Evolutionary conservation across 2,113 vertebrate genomes (phyloP).

Genomic region (Gorilla gorilla): DNA sequence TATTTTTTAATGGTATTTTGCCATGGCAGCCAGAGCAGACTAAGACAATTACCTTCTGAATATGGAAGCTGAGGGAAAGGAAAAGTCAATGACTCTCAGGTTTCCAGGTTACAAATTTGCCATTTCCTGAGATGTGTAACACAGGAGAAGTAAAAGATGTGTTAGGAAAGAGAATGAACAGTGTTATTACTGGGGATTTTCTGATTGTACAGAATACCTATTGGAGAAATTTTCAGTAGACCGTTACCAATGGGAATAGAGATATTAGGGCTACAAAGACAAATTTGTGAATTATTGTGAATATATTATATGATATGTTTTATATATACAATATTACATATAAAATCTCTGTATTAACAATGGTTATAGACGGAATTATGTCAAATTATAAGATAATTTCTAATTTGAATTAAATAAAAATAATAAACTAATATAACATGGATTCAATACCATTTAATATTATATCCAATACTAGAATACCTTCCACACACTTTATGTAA

Average conservation of each 20-base stretch:
- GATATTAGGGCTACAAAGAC: neutral
- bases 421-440: neutral
- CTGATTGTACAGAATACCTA: neutral
- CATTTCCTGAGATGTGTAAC: neutral
- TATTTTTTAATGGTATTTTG: neutral
- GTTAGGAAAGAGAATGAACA: neutral
- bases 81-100: neutral
- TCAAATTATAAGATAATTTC: neutral
- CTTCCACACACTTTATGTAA: neutral
- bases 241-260: neutral
- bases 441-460: neutral
- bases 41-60: neutral
- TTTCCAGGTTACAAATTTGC: neutral
- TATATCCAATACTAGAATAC: neutral
- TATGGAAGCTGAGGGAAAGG: neutral
- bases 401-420: neutral
- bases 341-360: neutral
- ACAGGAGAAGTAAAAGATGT: neutral
- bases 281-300: neutral
- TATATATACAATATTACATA: neutral
- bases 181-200: neutral
- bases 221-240: neutral
- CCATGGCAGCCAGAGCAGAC: neutral
- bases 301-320: neutral
- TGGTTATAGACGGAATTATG: neutral